Evolutionary conservation across 2,888 invertebrate species (phyloP), one percentile per base, ranked within the genome.

Genomic region (Idaea dimidiata): DNA sequence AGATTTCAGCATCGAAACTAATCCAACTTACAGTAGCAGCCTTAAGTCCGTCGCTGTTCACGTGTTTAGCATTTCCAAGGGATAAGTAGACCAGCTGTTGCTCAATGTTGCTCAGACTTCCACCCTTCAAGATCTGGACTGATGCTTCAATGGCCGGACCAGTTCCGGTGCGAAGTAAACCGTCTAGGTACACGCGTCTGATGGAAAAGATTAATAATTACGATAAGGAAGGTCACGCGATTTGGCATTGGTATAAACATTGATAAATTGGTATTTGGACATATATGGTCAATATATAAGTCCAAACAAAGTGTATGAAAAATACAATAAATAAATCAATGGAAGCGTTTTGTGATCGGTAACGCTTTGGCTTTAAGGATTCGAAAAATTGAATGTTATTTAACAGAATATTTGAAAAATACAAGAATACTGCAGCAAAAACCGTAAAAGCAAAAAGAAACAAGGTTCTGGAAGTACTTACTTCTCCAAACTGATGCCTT

Each of bases 111-210:
- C 91, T 90, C 10, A 97, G 83, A 74, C 95, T 94, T 16, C 93
- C 93, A 74, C 89, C 94, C 68, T 94, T 94, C 59, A 98, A 86
- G 59, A 98, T 89, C 67, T 95, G 94, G 63, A 93, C 82, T 55
- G 89, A 86, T 0, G 96, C 95, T 71, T 96, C 95, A 17, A 97
- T 94, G 14, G 97, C 94, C 62, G 96, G 95, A 0, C 96, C 96
- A 16, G 96, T 97, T 32, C 96, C 97, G 0, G 97, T 94, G 62
- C 96, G 95, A 74, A 97, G 95, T 0, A 98, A 87, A 61, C 96
- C 97, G 80, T 98, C 98, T 62, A 97, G 83, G 81, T 96, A 96
- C 6, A 97, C 94, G 72, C 96, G 96, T 73, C 96, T 95, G 58
- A 1, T 59, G 62, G 66, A 60, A 54, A 54, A 54, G 6, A 16